These are phyloP conservation scores for Enoplosus armatus DNA, from an alignment of 2,797 vertebrate species.

Conservation along the genomic window DNA sequence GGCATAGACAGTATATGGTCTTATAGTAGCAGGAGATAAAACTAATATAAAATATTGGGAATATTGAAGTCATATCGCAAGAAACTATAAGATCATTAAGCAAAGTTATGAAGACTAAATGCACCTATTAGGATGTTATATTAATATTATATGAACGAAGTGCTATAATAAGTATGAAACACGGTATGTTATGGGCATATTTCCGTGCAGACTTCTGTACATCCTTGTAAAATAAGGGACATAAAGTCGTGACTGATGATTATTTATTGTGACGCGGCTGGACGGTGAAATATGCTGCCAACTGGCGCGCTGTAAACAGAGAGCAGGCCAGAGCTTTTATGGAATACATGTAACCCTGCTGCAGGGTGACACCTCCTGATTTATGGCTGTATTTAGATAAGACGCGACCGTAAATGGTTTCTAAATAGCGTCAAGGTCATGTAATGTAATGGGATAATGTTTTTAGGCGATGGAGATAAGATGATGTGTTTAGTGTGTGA, in stretches of 20 bases:
- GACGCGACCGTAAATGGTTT: conserved; percentile 87
- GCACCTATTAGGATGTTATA: neutral
- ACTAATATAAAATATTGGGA: no score
- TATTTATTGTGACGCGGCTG: conserved; percentile 81
- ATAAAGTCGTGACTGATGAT: conserved; percentile 55
- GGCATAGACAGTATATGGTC: neutral
- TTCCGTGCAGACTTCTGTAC: neutral
- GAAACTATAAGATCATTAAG: neutral
- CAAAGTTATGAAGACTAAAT: neutral
- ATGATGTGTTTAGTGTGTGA: conserved; percentile 63
- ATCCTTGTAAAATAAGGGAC: conserved; percentile 37
- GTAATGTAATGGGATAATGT: conserved; percentile 85
- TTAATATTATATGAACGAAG: neutral
- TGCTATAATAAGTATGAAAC: no score
- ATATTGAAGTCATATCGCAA: neutral
- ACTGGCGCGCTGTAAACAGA: conserved; percentile 89
- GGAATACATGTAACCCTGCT: conserved; percentile 88
- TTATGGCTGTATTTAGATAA: conserved; percentile 97
- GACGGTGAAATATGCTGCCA: conserved; percentile 88
- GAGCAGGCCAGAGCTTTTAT: conserved; percentile 90
- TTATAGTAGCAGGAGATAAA: neutral
- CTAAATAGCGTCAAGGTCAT: conserved; percentile 91
- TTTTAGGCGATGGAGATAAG: conserved; percentile 84
- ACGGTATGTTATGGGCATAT: neutral
- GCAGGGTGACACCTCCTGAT: conserved; percentile 90